Evolutionary conservation across 2,888 invertebrate species (phyloP), one percentile per base, ranked within the genome.

Genomic region (Lithodes maja): DNA sequence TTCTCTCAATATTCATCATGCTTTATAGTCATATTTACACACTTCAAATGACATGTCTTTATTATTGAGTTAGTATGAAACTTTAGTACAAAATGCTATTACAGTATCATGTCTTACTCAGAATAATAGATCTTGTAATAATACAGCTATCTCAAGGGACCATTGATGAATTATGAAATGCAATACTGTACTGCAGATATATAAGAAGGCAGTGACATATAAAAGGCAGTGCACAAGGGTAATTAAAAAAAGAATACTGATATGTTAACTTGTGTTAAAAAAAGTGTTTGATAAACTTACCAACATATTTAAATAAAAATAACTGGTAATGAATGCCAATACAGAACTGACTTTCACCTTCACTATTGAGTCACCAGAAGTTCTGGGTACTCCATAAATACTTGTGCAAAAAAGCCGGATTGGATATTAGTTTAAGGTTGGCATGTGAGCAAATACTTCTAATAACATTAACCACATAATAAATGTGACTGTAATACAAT

Each of bases 391-490:
- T 61, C 61, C 61, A 61, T 77, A 33, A 77, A 49, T 71, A 71
- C 3, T 71, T 71, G 83, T 83, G 83, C 83, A 83, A 52, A 3
- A 82, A 53, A 53, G 49, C 52, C n/a, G 3, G 49, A 82, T 49
- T 49, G 50, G 7, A 54, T 33, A 81, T 5, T 61, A 54, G 12
- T 50, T 71, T 52, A 15, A 52, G 71, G 71, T 83, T 68, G 61
- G 83, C 78, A 84, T 68, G 61, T 85, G 78, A 85, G 78, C 85
- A 85, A 78, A 78, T 78, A 61, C 61, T 12, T 12, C 12, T 61
- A 61, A 33, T 33, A 33, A 33, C 33, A 33, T 61, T 12, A 61
- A 52, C 55, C 33, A 69, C 17, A 85, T n/a, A 17, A 55, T 17
- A 78, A 83, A 82, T n/a, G 17, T 49, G 78, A 79, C 53, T 80